Conservation (phyloP, 2,113 vertebrate genomes). For the Petaurus breviceps region DNA sequence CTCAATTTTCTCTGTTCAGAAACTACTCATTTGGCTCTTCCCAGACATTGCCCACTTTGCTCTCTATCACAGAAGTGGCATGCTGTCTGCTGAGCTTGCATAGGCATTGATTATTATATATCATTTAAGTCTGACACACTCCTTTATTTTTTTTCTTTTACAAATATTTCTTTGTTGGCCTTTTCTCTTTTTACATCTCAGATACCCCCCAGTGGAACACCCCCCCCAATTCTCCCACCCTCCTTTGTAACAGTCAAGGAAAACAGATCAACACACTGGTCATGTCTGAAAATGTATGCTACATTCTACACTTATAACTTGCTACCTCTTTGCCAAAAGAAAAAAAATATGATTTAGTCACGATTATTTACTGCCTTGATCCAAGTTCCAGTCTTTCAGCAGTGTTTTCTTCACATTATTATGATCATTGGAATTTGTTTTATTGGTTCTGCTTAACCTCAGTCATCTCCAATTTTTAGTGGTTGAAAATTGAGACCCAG, state of each 20-base stretch:
- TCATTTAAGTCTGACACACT: not conserved
- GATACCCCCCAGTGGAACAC: not conserved
- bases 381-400: not conserved
- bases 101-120: not conserved
- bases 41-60: not conserved
- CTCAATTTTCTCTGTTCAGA: not conserved
- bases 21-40: not conserved
- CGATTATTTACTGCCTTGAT: not conserved
- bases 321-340: not conserved
- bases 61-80: not conserved
- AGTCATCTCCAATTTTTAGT: not conserved
- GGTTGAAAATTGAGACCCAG: not conserved
- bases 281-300: not conserved
- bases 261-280: not conserved
- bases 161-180: not conserved
- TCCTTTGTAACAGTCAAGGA: not conserved
- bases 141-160: not conserved
- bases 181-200: not conserved
- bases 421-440: not conserved
- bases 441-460: not conserved
- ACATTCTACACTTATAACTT: not conserved
- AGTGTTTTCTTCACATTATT: not conserved
- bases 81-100: not conserved
- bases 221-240: not conserved
- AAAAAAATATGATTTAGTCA: not conserved